phyloP scores from a whole-genome alignment of 2,888 invertebrate species.

The Drosophila subquinaria region DNA sequence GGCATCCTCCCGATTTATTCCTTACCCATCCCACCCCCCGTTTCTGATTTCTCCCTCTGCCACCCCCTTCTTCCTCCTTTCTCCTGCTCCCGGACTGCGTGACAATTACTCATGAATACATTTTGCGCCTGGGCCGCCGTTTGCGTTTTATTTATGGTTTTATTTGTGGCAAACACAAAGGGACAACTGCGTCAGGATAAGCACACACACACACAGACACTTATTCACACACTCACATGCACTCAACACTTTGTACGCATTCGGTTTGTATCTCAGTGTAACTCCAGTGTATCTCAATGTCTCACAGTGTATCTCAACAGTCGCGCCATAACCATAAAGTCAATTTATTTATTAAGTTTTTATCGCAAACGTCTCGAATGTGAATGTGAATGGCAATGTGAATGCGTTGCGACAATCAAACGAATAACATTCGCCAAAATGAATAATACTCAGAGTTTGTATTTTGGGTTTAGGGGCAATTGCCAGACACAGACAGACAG shows the following conservation, averaged over 20 bases:
- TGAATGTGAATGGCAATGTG: conserved; percentile 38
- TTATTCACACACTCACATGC: neutral
- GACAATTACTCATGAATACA: conserved; percentile 82
- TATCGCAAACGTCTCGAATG: conserved; percentile 75
- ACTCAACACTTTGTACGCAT: conserved; percentile 38
- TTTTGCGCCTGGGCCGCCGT: conserved; percentile 78
- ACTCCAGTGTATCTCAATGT: conserved; percentile 48
- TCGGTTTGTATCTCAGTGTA: conserved; percentile 47
- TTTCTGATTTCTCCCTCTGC: neutral
- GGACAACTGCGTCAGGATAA: conserved; percentile 38
- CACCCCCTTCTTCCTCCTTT: neutral
- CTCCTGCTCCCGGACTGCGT: conserved; percentile 57
- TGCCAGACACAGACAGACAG: conserved; percentile 17
- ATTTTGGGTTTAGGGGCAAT: neutral
- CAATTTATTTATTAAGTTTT: conserved; percentile 81
- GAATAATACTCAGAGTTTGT: conserved; percentile 27
- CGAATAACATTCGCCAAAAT: conserved; percentile 42
- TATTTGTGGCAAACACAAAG: conserved; percentile 80
- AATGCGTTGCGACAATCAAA: conserved; percentile 41
- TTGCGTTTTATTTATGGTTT: conserved; percentile 81
- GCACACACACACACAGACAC: neutral
- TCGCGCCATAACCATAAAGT: conserved; percentile 78
- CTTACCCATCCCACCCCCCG: neutral
- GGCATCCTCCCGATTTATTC: conserved; percentile 13
- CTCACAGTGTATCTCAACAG: conserved; percentile 34